Evolutionary conservation across 53 echinoderm and acorn worm genomes (phyloP).

Genomic region (Antedon mediterranea): DNA sequence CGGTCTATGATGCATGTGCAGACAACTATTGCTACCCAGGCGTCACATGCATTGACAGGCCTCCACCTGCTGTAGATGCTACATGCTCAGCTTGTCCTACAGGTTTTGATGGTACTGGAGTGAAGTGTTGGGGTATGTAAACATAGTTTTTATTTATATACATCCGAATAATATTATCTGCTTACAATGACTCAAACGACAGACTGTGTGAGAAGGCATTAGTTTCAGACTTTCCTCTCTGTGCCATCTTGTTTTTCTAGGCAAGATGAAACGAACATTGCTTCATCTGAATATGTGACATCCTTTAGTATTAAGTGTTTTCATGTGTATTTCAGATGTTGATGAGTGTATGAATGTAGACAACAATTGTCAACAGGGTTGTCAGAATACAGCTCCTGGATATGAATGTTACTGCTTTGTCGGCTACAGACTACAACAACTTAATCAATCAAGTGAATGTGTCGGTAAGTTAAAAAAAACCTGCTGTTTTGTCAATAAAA

Average conservation of each 20-base stretch:
- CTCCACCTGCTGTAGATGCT: background rate
- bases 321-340: slow-evolving; percentile 27
- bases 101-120: background rate
- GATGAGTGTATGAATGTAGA: slow-evolving; percentile 40
- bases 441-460: background rate
- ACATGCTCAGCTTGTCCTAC: background rate
- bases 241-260: no score
- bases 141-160: no score
- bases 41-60: background rate
- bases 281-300: no score
- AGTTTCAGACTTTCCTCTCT: no score
- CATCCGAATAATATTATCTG: no score
- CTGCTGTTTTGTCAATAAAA: no score
- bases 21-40: background rate
- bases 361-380: slow-evolving; percentile 49
- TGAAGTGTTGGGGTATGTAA: background rate
- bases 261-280: no score
- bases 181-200: no score
- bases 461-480: background rate
- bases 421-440: slow-evolving; percentile 33
- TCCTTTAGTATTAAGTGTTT: no score
- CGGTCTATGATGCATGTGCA: background rate
- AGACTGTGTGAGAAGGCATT: no score
- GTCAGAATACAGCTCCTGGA: slow-evolving; percentile 42
- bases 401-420: slow-evolving; percentile 45